A percentile compares a stretch with the other conserved stretches of the same genome.
Conservation (phyloP, 2,113 vertebrate genomes). For the Periophthalmus modestus region DNA sequence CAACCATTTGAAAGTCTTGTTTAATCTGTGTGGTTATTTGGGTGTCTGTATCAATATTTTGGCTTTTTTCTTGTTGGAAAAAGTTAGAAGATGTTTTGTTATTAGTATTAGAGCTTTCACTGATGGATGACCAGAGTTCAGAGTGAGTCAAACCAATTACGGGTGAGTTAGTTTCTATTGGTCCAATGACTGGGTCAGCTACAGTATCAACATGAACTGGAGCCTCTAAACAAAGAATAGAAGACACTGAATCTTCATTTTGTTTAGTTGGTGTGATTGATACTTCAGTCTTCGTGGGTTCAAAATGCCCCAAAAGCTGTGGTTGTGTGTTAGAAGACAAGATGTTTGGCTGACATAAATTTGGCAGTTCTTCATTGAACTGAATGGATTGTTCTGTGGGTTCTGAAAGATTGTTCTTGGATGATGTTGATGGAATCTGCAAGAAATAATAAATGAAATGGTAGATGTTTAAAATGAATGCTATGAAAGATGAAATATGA, state of each 20-base stretch:
- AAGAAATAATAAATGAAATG: conserved; percentile 67
- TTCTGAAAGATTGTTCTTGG: conserved; percentile 60
- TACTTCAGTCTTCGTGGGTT: conserved; percentile 34
- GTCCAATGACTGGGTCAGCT: conserved; percentile 27
- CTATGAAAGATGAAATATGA: conserved; percentile 34
- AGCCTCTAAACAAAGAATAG: conserved; percentile 12
- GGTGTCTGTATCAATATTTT: neutral
- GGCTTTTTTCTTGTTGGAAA: conserved; percentile 24
- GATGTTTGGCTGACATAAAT: conserved; percentile 20
- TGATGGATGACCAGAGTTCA: conserved; percentile 36
- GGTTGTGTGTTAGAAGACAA: conserved; percentile 25
- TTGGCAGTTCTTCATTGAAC: conserved; percentile 27
- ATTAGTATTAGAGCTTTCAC: conserved; percentile 21
- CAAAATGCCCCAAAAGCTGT: conserved; percentile 24
- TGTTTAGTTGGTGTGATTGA: conserved; percentile 6
- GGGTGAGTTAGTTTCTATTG: conserved; percentile 30
- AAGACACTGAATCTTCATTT: conserved; percentile 20
- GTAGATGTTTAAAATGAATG: conserved; percentile 43
- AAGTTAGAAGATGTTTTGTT: conserved; percentile 33
- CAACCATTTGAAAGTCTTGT: neutral
- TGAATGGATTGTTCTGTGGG: conserved; percentile 39
- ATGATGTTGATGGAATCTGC: conserved; percentile 65
- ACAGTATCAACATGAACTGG: conserved; percentile 37
- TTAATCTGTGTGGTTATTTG: neutral
- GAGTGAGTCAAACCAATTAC: conserved; percentile 49